Percentiles rank a stretch among this genome's conserved stretches.
Conservation (phyloP, 2,888 invertebrate genomes). For the Poecilobothrus nobilitatus region DNA sequence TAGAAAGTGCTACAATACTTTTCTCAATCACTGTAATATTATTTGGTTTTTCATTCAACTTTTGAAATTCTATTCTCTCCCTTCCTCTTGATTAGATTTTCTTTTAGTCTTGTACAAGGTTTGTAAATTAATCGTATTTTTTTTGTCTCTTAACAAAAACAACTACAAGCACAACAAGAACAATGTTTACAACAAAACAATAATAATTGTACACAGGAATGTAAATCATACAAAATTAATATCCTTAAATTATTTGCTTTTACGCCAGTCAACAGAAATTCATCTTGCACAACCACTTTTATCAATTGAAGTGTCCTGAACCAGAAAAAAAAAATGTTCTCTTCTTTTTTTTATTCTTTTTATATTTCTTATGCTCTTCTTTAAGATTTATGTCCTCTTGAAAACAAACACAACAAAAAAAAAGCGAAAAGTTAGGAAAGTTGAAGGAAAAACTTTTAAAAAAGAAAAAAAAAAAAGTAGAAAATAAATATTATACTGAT, state of each 20-base stretch:
- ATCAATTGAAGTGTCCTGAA: slow-evolving; percentile 6
- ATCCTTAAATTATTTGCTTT: slow-evolving; percentile 6
- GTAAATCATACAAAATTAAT: slow-evolving; percentile 6
- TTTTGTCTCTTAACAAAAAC: neutral
- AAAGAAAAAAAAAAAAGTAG: neutral
- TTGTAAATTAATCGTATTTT: no score
- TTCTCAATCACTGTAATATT: no score
- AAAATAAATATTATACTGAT: neutral
- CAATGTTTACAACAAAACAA: neutral
- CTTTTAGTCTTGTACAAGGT: no score
- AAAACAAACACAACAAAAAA: neutral
- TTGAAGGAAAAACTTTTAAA: neutral
- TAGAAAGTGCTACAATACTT: no score
- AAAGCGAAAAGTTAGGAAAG: neutral
- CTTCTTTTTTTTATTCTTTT: neutral
- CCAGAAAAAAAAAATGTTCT: neutral
- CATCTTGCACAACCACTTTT: slow-evolving; percentile 2
- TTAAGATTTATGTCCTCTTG: neutral
- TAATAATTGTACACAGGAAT: neutral
- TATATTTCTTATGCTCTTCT: neutral
- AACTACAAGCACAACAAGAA: neutral
- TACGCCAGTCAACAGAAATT: slow-evolving; percentile 1
- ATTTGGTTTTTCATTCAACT: no score
- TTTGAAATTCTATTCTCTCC: no score
- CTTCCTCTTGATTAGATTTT: no score